Percentiles rank a stretch among this genome's conserved stretches.
These are phyloP conservation scores for Pycnomerus fuliginosus DNA, from an alignment of 2,888 invertebrate genomes.

Conservation along the genomic window DNA sequence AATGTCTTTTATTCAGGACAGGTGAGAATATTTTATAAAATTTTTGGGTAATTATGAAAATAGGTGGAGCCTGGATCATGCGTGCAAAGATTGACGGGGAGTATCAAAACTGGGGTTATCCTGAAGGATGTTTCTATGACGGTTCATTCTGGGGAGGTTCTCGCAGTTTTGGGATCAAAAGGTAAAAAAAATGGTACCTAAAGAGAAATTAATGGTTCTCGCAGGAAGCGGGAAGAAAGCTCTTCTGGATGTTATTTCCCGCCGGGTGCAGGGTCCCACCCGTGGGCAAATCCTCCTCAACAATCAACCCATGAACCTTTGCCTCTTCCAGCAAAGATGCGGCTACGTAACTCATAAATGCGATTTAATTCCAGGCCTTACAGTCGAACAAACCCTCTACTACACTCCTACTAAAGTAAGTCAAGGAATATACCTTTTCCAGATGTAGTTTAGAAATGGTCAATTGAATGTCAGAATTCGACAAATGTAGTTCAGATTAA, in stretches of 20 bases:
- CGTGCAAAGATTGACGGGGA: slow-evolving; percentile 72
- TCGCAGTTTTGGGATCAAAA: slow-evolving; percentile 91
- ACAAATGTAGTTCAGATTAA: too few species aligned
- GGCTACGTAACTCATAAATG: slow-evolving; percentile 88
- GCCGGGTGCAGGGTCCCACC: slow-evolving; percentile 76
- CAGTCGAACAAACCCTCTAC: slow-evolving; percentile 81
- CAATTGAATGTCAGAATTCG: too few species aligned
- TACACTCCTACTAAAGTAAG: slow-evolving; percentile 76
- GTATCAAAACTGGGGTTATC: slow-evolving; percentile 80
- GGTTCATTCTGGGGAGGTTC: slow-evolving; percentile 89
- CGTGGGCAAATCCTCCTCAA: slow-evolving; percentile 89
- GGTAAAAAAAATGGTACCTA: slow-evolving; percentile 55
- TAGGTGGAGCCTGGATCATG: slow-evolving; percentile 81
- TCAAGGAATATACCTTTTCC: too few species aligned
- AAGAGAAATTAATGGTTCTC: slow-evolving; percentile 28
- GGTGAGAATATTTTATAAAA: slow-evolving; percentile 59
- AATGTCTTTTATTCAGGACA: slow-evolving; percentile 89
- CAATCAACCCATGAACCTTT: slow-evolving; percentile 77
- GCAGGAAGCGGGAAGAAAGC: slow-evolving; percentile 93
- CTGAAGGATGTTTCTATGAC: slow-evolving; percentile 90
- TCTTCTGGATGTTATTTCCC: slow-evolving; percentile 86
- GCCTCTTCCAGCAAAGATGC: slow-evolving; percentile 81
- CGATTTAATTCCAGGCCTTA: slow-evolving; percentile 80
- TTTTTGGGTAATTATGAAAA: slow-evolving; percentile 3
- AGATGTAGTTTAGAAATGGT: too few species aligned